Conservation (phyloP, 2,797 vertebrate genomes). For the Enteromius viviparus region DNA sequence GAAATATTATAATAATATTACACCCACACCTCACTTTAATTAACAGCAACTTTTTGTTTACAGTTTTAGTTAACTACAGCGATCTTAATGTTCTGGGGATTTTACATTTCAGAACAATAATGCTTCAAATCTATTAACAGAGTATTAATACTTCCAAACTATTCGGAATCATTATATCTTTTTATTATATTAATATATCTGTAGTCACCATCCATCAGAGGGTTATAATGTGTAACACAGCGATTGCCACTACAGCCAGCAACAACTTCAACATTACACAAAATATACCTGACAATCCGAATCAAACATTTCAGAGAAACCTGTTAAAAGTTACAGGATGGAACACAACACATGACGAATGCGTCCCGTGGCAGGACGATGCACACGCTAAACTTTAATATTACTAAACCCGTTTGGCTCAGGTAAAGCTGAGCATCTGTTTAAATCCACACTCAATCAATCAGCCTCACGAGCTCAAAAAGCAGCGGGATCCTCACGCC, state of each 20-base stretch:
- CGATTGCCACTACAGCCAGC: too few relatives aligned
- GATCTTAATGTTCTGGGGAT: background rate
- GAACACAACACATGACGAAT: background rate
- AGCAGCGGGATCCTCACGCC: background rate
- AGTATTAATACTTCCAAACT: background rate
- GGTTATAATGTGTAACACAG: background rate
- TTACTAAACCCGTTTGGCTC: background rate
- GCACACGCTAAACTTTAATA: background rate
- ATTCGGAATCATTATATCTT: background rate
- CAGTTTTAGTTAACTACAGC: background rate
- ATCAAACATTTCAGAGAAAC: background rate
- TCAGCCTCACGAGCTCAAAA: constrained; percentile 10
- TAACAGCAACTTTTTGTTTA: background rate
- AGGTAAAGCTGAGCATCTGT: background rate
- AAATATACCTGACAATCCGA: background rate
- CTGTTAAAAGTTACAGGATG: background rate
- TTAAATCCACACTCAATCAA: background rate
- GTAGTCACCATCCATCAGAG: background rate
- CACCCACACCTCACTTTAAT: background rate
- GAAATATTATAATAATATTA: too few relatives aligned
- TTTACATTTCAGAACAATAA: background rate
- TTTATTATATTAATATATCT: background rate
- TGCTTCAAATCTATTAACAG: background rate
- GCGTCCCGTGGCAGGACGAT: background rate
- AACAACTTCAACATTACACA: background rate